Conservation (phyloP, 2,113 vertebrate species). For the Pristiophorus japonicus region DNA sequence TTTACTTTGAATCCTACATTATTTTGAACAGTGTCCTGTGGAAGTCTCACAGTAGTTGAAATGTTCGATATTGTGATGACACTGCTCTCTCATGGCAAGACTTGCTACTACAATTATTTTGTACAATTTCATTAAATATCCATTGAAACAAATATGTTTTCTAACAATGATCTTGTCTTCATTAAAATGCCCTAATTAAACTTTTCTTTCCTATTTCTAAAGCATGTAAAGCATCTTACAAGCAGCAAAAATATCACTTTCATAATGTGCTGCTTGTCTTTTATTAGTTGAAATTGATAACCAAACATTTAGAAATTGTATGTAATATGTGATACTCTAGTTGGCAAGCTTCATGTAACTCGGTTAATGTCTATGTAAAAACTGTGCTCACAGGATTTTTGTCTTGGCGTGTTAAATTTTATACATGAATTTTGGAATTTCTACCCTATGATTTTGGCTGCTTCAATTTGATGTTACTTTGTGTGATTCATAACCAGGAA, state of each 20-base stretch:
- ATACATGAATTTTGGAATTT: background rate
- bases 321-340: background rate
- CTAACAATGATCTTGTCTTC: background rate
- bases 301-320: too few relatives aligned
- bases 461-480: background rate
- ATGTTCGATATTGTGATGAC: background rate
- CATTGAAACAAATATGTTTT: background rate
- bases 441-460: background rate
- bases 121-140: background rate
- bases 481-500: background rate
- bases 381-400: background rate
- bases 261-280: background rate
- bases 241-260: background rate
- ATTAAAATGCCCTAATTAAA: background rate
- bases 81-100: conserved; percentile 7
- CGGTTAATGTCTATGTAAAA: background rate
- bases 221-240: background rate
- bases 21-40: background rate
- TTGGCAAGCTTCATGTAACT: background rate
- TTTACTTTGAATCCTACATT: background rate
- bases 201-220: background rate
- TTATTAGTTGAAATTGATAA: background rate
- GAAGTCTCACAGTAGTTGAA: background rate
- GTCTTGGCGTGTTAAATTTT: background rate
- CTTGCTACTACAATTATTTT: background rate